Evolutionary conservation across 2,888 invertebrate species (phyloP).

Genomic region (Cacoxenus indagator): DNA sequence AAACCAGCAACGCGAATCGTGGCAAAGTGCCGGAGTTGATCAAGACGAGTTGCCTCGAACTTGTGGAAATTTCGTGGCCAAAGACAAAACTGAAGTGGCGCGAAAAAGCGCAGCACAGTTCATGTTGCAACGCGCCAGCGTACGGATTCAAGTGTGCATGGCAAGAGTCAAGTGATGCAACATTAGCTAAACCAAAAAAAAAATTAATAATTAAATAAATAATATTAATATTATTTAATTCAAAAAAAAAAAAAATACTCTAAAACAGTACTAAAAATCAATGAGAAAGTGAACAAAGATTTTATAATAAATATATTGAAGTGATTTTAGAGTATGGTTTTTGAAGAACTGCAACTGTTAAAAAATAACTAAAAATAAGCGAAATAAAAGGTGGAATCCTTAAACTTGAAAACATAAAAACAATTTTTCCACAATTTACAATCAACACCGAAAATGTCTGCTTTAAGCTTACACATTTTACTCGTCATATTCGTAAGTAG

Average conservation of each 20-base stretch:
- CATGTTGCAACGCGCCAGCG: constrained; percentile 57
- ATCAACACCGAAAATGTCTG: constrained; percentile 3
- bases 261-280: neutral
- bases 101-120: constrained; percentile 59
- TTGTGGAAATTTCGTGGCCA: constrained; percentile 20
- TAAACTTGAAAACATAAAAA: constrained; percentile 21
- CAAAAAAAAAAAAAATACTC: neutral
- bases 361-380: constrained; percentile 39
- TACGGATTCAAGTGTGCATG: constrained; percentile 47
- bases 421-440: constrained; percentile 20
- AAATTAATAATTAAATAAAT: neutral
- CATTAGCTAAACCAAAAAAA: constrained; percentile 41
- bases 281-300: neutral
- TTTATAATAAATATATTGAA: neutral
- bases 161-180: constrained; percentile 32
- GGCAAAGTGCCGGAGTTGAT: constrained; percentile 46
- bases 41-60: neutral
- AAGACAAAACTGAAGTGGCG: constrained; percentile 59
- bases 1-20: constrained; percentile 18
- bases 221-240: neutral
- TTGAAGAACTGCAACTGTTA: no score
- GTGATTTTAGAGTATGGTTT: no score
- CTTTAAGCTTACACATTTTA: neutral
- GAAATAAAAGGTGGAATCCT: constrained; percentile 18
- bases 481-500: neutral